Evolutionary conservation across 2,888 invertebrate genomes (phyloP), one percentile per base, ranked within the genome.

Genomic region (Tenthredo scrophulariae): DNA sequence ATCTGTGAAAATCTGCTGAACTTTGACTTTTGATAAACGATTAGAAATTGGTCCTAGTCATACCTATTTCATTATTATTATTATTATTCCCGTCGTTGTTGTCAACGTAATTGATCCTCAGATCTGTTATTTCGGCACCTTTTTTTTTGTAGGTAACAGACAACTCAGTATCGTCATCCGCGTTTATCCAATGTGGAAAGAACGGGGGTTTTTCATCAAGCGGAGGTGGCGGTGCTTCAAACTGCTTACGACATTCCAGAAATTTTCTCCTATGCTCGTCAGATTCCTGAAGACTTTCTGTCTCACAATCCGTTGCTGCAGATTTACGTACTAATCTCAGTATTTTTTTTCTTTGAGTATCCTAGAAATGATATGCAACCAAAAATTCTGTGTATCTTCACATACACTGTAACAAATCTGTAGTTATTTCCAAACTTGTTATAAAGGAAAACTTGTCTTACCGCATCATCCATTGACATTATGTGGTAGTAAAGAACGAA

Each of bases 161-260:
- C n/a, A 84, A 13, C 29, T 72, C 37, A 10, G 72, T 54, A 10
- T 37, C n/a, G 15, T 37, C 2, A 15, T 84, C 37, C 26, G 84
- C 29, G 13, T 84, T 84, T 5, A 84, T 62, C 84, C 84, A 84
- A 58, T 84, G 33, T 13, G 84, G 74, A 33, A 75, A 40, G 33
- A 84, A 84, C 40, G 84, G 75, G 15, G 40, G 13, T 37, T 84
- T 84, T 26, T 50, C 10, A 29, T 65, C 33, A n/a, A n/a, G 9
- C 15, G 3, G 15, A 29, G 62, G 13, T 2, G n/a, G 13, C 37
- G 75, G 58, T n/a, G 26, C 26, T n/a, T 84, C 84, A 22, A 84
- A 84, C n/a, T 74, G 67, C 33, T 84, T 54, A 18, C 84, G 75
- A 75, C 75, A 62, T 62, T 72, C 75, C 2, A 84, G 40, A 26